phyloP scores from a whole-genome alignment of 2,797 vertebrate genomes.

The Brotula barbata region DNA sequence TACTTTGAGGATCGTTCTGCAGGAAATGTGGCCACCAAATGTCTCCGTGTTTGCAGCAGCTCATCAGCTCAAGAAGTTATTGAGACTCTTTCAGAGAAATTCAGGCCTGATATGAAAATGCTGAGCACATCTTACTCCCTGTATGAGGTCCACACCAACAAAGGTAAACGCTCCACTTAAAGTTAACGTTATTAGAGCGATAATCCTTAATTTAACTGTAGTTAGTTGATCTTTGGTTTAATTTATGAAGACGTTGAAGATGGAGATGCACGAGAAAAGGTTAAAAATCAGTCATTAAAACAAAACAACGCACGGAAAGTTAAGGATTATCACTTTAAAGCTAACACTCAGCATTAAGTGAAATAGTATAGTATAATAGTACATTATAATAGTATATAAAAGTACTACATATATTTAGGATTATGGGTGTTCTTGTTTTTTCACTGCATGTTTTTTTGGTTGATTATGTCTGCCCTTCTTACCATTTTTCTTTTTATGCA shows the following conservation, averaged over 20 bases:
- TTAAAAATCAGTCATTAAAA: too few species aligned
- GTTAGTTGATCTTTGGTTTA: background rate
- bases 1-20: slow-evolving; percentile 88
- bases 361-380: too few species aligned
- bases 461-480: background rate
- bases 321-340: too few species aligned
- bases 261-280: too few species aligned
- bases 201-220: too few species aligned
- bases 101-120: slow-evolving; percentile 90
- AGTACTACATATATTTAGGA: too few species aligned
- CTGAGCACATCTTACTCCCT: slow-evolving; percentile 83
- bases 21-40: slow-evolving; percentile 91
- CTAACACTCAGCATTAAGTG: too few species aligned
- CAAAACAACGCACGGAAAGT: too few species aligned
- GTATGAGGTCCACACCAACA: slow-evolving; percentile 85
- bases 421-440: too few species aligned
- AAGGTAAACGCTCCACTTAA: slow-evolving; percentile 75
- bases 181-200: background rate
- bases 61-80: slow-evolving; percentile 85
- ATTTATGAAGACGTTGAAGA: too few species aligned
- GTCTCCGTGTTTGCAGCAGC: slow-evolving; percentile 86
- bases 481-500: slow-evolving; percentile 10
- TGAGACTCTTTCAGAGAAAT: slow-evolving; percentile 89
- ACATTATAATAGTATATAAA: too few species aligned
- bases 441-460: background rate